Evolutionary conservation across 92 coral and sea anemone species (phyloP), one percentile per base, ranked within the genome.

Genomic region (Phenganax stokvisi): DNA sequence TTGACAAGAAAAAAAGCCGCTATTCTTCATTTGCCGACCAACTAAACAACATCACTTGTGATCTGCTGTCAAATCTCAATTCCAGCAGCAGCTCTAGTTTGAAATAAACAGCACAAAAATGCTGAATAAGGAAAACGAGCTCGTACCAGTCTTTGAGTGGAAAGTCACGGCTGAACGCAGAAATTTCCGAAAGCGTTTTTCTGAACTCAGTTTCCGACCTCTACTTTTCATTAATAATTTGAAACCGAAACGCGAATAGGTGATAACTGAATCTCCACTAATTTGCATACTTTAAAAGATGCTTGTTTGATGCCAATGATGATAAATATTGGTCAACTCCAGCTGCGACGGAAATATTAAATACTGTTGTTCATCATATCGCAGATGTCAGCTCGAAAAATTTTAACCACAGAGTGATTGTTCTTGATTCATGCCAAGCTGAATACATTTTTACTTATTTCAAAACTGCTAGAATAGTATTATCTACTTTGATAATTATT

Each of bases 41-140:
- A 28, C 83, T 54, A 64, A 63, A 79, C 83, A 52, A 63, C 83
- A 79, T 79, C 59, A 79, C 83, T 61, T 37, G 62, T 65, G 31
- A 53, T 75, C 63, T 56, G 52, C 65, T 59, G 72, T 59, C 81
- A 77, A 77, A 37, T 13, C 25, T 59, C 25, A 25, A 13, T 59
- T 13, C 25, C 65, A 59, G 16, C 7, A 13, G n/a, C 2, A 37
- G 47, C 47, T 20, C 47, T 27, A 51, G 53, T 9, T 0, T 20
- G 54, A 79, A 79, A 62, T 77, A 58, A 27, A 64, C 83, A 79
- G 81, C 67, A n/a, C 81, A 60, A 17, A 76, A 57, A 73, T 52
- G 77, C 81, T 57, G 69, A 76, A 9, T 60, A 54, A 15, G 54
- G 70, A 16, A 56, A 59, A 57, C 64, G 13, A 8, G 16, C 70